These are phyloP conservation scores for Cynoglossus semilaevis DNA, from an alignment of 2,113 vertebrate species.

Conservation along the genomic window DNA sequence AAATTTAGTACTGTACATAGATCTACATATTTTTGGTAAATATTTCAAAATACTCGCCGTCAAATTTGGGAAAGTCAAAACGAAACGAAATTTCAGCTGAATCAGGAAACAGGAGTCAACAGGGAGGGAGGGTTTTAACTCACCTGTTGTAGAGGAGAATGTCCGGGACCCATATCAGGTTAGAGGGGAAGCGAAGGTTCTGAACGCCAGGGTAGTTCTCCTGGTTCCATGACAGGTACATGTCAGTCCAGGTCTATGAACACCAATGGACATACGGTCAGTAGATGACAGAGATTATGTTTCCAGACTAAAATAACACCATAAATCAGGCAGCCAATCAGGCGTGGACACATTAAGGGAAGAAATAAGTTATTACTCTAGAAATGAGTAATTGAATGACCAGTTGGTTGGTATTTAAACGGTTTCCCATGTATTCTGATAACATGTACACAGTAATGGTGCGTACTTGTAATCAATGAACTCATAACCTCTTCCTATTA, in stretches of 20 bases:
- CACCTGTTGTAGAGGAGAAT: conserved; percentile 94
- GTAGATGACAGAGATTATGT: background rate
- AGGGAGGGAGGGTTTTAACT: background rate
- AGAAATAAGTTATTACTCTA: background rate
- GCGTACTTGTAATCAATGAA: too few relatives aligned
- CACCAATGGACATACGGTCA: background rate
- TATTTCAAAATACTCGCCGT: too few relatives aligned
- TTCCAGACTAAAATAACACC: background rate
- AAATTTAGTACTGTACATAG: too few relatives aligned
- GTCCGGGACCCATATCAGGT: conserved; percentile 88
- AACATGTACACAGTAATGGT: too few relatives aligned
- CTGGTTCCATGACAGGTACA: conserved; percentile 85
- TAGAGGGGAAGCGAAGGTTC: conserved; percentile 84
- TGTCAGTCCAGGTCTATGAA: conserved; percentile 81
- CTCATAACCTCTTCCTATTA: too few relatives aligned
- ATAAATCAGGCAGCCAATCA: background rate
- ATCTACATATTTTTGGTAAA: too few relatives aligned
- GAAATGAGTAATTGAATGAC: too few relatives aligned
- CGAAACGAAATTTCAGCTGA: too few relatives aligned
- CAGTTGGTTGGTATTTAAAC: too few relatives aligned
- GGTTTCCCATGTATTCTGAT: too few relatives aligned
- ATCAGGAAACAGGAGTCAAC: background rate
- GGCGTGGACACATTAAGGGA: background rate
- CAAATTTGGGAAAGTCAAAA: too few relatives aligned
- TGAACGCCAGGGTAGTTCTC: conserved; percentile 83